Evolutionary conservation across 2,797 vertebrate species (phyloP).

Genomic region (Falco cherrug): DNA sequence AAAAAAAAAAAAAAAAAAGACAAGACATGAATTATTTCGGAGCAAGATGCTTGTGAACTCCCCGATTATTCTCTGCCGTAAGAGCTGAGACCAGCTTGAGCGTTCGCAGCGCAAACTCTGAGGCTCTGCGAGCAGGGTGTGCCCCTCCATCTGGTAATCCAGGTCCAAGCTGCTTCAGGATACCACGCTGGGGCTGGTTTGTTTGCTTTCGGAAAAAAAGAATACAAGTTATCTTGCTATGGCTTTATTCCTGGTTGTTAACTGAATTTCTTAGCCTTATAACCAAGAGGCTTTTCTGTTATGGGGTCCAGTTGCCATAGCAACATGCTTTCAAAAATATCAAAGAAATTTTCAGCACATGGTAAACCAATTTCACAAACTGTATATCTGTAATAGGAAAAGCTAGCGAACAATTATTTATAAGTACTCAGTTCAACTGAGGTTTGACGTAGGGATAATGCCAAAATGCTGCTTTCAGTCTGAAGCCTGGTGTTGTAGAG

Average conservation of each 20-base stretch:
- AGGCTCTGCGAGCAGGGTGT: neutral
- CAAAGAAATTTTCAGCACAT: conserved; percentile 24
- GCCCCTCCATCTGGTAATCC: neutral
- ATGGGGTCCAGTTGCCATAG: conserved; percentile 18
- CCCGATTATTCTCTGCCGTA: fast-evolving
- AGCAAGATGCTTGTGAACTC: neutral
- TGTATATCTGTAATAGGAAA: neutral
- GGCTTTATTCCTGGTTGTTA: neutral
- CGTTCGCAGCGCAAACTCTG: neutral
- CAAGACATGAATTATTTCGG: neutral
- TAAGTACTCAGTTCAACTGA: neutral
- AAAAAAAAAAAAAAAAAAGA: neutral
- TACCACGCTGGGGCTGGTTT: neutral
- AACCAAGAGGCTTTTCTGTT: neutral
- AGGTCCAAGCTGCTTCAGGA: neutral
- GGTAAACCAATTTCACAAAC: conserved; percentile 39
- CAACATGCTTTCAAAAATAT: conserved; percentile 50
- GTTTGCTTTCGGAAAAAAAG: neutral
- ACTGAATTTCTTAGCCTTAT: neutral
- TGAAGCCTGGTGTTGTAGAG: neutral
- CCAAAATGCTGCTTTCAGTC: neutral
- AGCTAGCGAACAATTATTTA: neutral
- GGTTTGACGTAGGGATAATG: neutral
- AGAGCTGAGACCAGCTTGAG: neutral
- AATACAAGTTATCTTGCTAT: neutral